Base-by-base conservation (phyloP, 2,797 vertebrate species). In the Periparus ater region DNA sequence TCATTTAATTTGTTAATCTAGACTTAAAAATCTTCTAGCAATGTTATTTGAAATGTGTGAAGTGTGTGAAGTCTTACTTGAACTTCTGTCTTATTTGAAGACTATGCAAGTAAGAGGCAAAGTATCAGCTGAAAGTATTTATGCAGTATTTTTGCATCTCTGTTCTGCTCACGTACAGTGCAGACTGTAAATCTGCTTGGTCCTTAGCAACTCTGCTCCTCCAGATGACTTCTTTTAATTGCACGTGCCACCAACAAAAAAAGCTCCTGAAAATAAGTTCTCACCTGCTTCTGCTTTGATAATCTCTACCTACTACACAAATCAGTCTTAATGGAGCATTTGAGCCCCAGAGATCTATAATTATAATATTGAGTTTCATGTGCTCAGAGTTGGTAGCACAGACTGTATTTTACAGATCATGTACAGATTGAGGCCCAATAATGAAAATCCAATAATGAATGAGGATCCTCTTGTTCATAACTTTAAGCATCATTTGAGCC, bases 351-450 rank as follows among this genome's bases (percentile, higher is more conserved):
- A 96, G 97, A 97, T 96, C 95, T 98, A 62, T 98, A 98, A 98
- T 98, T 98, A 98, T 96, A 94, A 95, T 97, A 97, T 98, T 95
- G 67, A 75, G 30, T 98, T 98, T 97, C 98, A 88, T 54, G 90
- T 73, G 81, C 95, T 97, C 96, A 94, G 94, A 92, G 93, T 95
- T 88, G 86, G 89, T 32, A 76, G 83, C 7, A 8, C 96, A 97
- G 97, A 89, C 95, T 95, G 94, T 96, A 81, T 97, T 97, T 97
- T 97, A 95, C 90, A 96, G 89, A 87, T 82, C 88, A 84, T 38
- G 66, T 88, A 70, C 86, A 94, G 96, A 95, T 75, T 96, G 97
- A 91, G 66, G 93, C 60, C 67, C 80, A 94, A 77, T 85, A 94
- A 96, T 58, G 76, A 90, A 97, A 96, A 96, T 88, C 91, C 76